Evolutionary conservation across 2,797 vertebrate species (phyloP), one percentile per base, ranked within the genome.

Genomic region (Taeniopygia guttata): DNA sequence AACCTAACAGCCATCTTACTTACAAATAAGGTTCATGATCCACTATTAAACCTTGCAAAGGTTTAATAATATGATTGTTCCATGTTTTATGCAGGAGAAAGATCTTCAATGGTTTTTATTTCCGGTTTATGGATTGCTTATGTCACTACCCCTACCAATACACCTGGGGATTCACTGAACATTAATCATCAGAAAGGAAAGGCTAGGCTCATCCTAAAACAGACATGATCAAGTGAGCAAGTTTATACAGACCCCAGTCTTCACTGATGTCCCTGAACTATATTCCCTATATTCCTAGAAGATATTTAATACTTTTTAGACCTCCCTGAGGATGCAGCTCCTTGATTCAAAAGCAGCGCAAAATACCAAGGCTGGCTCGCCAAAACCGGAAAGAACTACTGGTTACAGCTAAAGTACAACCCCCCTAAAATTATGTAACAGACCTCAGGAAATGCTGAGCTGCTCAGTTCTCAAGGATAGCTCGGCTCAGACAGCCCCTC

Each of bases 231-330:
- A 84, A 60, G 16, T 13, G 5, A 73, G 12, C 13, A 60, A 83
- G 49, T 70, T 93, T 79, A 87, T 59, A 21, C 26, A 89, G n/a
- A 90, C 9, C 25, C 72, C 63, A 52, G 51, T 15, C 34, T 87
- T 85, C 29, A 63, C 0, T 0, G 0, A 11, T 27, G 32, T 5
- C 5, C 46, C 14, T 5, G 3, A 64, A 84, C 8, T 17, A 49
- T 8, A 21, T 42, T 89, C 7, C 5, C 30, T 66, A 5, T 25
- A 83, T 67, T 77, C 32, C 43, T 75, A 70, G 34, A 87, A 23
- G 30, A 93, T 8, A 77, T 11, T 29, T 29, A 51, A 10, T 13
- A 69, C 74, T 32, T 70, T 55, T 84, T 48, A 63, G 49, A 51
- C 13, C 25, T 59, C 60, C 30, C 45, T 36, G 36, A 89, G 29